Evolutionary conservation across 2,888 invertebrate species (phyloP).

Genomic region (Stratiomys singularior): DNA sequence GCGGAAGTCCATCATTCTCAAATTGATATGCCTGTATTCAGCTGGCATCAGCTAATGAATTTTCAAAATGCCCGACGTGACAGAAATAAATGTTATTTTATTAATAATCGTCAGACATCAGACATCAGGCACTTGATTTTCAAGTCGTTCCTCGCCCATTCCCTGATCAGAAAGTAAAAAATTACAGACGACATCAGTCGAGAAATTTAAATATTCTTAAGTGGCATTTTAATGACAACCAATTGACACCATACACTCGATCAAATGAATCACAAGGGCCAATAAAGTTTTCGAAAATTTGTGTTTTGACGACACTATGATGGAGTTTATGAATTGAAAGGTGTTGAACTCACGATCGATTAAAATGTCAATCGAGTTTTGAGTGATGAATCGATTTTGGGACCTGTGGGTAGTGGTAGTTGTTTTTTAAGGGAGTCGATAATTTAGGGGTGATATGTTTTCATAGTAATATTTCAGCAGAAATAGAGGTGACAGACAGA

Average conservation of each 20-base stretch:
- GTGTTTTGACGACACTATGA: too few relatives aligned
- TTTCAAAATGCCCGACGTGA: constrained; percentile 13
- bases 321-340: too few relatives aligned
- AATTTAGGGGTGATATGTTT: too few relatives aligned
- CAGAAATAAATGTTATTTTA: constrained; percentile 35
- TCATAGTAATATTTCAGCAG: too few relatives aligned
- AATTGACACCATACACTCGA: constrained; percentile 24
- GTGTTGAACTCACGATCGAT: too few relatives aligned
- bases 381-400: too few relatives aligned
- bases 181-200: neutral
- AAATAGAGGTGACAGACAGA: too few relatives aligned
- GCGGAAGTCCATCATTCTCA: neutral
- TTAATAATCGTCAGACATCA: neutral
- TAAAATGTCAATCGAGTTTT: too few relatives aligned
- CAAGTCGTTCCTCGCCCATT: too few relatives aligned
- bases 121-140: neutral
- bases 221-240: constrained; percentile 22
- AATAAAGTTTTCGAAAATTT: neutral
- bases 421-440: too few relatives aligned
- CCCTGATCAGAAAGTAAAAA: too few relatives aligned
- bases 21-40: neutral
- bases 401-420: too few relatives aligned
- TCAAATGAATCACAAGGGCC: neutral
- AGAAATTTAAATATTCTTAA: constrained; percentile 15
- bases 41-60: neutral